phyloP scores from a whole-genome alignment of 2,888 invertebrate species.

The Hydriomena furcata region DNA sequence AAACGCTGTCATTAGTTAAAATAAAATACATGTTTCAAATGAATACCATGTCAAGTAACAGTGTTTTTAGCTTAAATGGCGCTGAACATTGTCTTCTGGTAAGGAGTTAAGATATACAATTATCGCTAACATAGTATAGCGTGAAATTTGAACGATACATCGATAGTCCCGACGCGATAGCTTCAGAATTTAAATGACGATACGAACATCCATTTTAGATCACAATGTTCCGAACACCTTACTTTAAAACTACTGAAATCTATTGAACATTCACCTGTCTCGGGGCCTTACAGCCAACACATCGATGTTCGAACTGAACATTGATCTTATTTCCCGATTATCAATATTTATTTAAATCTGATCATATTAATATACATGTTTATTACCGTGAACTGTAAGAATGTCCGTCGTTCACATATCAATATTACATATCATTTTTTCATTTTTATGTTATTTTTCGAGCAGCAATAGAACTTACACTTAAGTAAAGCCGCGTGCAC shows the following conservation, averaged over 20 bases:
- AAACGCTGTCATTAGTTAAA: not conserved
- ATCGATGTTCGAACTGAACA: not conserved
- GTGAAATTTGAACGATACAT: conserved; percentile 12
- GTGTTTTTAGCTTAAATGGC: too few relatives aligned
- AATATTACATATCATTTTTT: conserved; percentile 9
- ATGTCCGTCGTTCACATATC: conserved; percentile 8
- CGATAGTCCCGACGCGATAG: conserved; percentile 13
- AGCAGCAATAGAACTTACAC: conserved; percentile 23
- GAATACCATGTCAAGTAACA: too few relatives aligned
- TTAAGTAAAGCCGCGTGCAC: conserved; percentile 26
- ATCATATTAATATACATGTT: not conserved
- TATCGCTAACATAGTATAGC: conserved; percentile 6
- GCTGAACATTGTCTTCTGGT: not conserved
- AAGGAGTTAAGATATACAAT: not conserved
- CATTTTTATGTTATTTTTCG: conserved; percentile 9
- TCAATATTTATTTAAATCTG: not conserved
- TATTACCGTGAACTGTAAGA: not conserved
- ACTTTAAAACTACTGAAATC: conserved; percentile 23
- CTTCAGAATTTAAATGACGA: conserved; percentile 20
- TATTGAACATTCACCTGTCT: conserved; percentile 1
- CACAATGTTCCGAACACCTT: conserved; percentile 28
- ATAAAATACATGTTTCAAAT: too few relatives aligned
- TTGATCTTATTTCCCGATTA: not conserved
- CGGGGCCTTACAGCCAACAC: conserved; percentile 11
- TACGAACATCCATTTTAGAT: conserved; percentile 27